Evolutionary conservation across 1,140 invertebrate species (phyloP), one percentile per base, ranked within the genome.

Genomic region (Eueides isabella): DNA sequence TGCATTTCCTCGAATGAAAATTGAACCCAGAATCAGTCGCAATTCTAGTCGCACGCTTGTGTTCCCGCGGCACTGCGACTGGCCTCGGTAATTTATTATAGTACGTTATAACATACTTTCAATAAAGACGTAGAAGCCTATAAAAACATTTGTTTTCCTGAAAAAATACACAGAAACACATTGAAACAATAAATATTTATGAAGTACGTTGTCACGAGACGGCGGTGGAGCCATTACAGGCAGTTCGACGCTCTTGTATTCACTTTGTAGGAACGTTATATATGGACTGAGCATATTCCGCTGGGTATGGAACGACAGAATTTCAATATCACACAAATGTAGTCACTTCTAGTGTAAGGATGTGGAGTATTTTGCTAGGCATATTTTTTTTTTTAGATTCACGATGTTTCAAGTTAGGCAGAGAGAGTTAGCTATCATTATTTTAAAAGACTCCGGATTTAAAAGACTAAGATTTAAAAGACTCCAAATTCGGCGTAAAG

Each of bases 81-180:
- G 35, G 5, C 14, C 16, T 38, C 4, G n/a, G n/a, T n/a, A n/a
- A 38, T 38, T 38, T 38, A 38, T 5, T 38, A 38, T 16, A 38
- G 35, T 38, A 14, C 12, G 35, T 4, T 38, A 38, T 16, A 38
- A 38, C 5, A 14, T 12, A 35, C 2, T n/a, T n/a, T 38, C 35
- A 38, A 26, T 26, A 55, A 55, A 55, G 48, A 23, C 48, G 23
- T 23, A 26, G 26, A 55, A 55, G 19, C 19, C 23, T 55, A 55
- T 55, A 55, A 55, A 55, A 55, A 55, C 48, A 26, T 55, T 48
- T 12, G 48, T 55, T 55, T 55, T 55, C 48, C 48, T 12, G 48
- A 12, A 26, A 55, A 55, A 55, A 55, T 55, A 55, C 48, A 26
- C 11, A 55, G 48, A 55, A 23, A 55, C 48, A 55, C 9, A 26